Conservation (phyloP, 2,797 vertebrate species). For the Artibeus lituratus region DNA sequence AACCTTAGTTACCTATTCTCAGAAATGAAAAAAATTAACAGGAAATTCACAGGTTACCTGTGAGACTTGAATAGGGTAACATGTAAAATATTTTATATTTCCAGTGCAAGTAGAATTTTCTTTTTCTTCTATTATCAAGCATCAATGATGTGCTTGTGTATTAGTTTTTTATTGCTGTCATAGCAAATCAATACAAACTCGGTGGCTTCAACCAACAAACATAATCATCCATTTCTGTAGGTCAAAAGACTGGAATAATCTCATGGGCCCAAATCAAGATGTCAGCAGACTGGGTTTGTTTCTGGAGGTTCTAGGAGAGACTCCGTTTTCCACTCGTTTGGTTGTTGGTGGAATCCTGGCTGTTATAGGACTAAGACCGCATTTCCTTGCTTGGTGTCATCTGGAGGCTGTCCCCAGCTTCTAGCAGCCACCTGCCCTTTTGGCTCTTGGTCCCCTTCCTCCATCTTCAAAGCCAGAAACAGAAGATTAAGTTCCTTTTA, state of each 20-base stretch:
- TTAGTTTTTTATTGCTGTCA: background rate
- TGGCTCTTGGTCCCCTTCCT: background rate
- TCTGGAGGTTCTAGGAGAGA: background rate
- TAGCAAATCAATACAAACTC: background rate
- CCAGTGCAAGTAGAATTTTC: background rate
- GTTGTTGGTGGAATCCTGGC: background rate
- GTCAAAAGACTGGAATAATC: background rate
- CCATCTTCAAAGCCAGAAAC: background rate
- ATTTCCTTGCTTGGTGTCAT: background rate
- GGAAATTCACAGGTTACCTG: background rate
- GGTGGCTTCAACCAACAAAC: background rate
- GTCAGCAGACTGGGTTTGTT: background rate
- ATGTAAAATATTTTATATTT: background rate
- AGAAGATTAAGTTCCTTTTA: background rate
- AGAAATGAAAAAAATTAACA: background rate
- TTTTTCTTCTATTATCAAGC: background rate
- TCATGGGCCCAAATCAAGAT: background rate
- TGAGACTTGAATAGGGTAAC: background rate
- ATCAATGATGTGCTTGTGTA: background rate
- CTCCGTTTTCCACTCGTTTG: background rate
- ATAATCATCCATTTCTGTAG: background rate
- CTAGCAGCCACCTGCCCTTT: background rate
- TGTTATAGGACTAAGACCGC: background rate
- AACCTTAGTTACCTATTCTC: background rate
- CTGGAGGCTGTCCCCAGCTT: background rate